Percentiles rank a stretch among this genome's conserved stretches.
phyloP scores from a whole-genome alignment of 2,797 vertebrate species.

The Trematomus bernacchii region DNA sequence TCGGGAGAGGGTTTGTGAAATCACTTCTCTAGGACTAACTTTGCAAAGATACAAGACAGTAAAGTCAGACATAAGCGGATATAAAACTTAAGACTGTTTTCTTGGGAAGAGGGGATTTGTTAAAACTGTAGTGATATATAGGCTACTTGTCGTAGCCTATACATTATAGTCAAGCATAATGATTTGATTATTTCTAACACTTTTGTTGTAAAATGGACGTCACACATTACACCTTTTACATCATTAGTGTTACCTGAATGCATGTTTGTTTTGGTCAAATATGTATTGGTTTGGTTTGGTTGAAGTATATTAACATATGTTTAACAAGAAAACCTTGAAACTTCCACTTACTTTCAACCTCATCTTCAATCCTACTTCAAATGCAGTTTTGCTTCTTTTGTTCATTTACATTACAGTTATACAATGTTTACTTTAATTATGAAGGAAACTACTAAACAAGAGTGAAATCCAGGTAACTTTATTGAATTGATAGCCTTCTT shows the following conservation, averaged over 20 bases:
- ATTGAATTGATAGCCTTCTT: background rate
- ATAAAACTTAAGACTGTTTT: too few species aligned
- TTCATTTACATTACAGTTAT: background rate
- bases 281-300: background rate
- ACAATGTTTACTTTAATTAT: background rate
- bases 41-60: too few species aligned
- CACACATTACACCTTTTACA: background rate
- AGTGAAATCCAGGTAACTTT: background rate
- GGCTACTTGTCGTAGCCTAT: too few species aligned
- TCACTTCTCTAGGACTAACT: too few species aligned
- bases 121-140: background rate
- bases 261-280: background rate
- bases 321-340: too few species aligned
- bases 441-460: background rate
- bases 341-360: background rate
- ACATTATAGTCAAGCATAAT: background rate
- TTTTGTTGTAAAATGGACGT: background rate
- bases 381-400: background rate
- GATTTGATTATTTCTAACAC: background rate
- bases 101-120: background rate
- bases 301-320: background rate
- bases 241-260: background rate
- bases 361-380: conserved; percentile 1
- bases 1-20: too few species aligned
- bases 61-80: too few species aligned